Conservation (phyloP, 1,140 invertebrate genomes). For the Danaus plexippus region DNA sequence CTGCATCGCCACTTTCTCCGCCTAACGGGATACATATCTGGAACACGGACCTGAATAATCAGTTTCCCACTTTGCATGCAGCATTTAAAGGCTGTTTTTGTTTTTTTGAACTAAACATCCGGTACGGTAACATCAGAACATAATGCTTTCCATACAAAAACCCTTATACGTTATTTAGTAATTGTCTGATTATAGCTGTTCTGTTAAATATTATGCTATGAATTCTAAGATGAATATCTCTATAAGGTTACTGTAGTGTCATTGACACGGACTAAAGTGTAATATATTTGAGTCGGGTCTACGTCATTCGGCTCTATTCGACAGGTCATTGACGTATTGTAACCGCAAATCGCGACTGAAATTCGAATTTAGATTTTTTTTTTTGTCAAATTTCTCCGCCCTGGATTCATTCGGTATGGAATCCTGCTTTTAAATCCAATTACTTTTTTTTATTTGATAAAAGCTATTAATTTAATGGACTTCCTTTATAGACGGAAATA, state of each 20-base stretch:
- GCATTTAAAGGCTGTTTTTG: no score
- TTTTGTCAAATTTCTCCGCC: slow-evolving; percentile 17
- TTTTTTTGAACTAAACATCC: no score
- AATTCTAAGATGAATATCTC: no score
- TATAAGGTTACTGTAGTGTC: slow-evolving; percentile 5
- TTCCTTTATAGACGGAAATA: no score
- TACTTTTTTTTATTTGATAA: background rate
- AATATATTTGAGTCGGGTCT: slow-evolving; percentile 13
- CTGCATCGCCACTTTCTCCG: slow-evolving; percentile 54
- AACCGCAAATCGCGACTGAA: slow-evolving; percentile 12
- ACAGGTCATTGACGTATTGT: slow-evolving; percentile 14
- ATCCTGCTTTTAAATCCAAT: slow-evolving; percentile 4
- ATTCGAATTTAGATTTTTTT: slow-evolving; percentile 24
- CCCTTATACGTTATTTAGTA: no score
- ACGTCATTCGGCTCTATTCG: slow-evolving; percentile 1
- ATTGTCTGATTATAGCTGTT: no score
- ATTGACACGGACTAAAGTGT: slow-evolving; percentile 14
- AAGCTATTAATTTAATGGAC: no score
- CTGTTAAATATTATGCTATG: no score
- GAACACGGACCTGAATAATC: slow-evolving; percentile 22
- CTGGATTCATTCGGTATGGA: slow-evolving; percentile 14
- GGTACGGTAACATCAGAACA: no score
- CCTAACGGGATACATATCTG: slow-evolving; percentile 44
- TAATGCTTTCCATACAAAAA: no score
- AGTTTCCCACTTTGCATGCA: slow-evolving; percentile 10